Conservation (phyloP, 2,888 invertebrate genomes). For the Hypsopygia costalis region DNA sequence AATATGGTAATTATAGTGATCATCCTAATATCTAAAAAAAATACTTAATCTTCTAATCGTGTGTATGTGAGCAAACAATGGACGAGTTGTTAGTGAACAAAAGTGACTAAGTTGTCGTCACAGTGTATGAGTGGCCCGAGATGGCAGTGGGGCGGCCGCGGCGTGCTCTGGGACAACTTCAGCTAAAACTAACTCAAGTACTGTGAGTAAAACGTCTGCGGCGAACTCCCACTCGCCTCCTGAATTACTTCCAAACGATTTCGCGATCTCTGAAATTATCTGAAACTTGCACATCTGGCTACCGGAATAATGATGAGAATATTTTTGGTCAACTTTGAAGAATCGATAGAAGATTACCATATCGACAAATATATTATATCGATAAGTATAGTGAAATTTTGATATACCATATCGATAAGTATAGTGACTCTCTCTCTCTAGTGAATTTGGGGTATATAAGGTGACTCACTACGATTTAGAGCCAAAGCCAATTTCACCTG, state of each 20-base stretch:
- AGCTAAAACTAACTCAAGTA: conserved; percentile 56
- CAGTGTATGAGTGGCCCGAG: conserved; percentile 55
- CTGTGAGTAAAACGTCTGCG: conserved; percentile 58
- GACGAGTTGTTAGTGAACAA: conserved; percentile 41
- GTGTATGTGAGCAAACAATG: conserved; percentile 18
- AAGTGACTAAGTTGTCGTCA: conserved; percentile 61
- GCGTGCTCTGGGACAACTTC: conserved; percentile 47
- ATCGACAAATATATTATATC: too few species aligned
- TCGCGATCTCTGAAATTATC: conserved; percentile 58
- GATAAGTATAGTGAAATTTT: too few species aligned
- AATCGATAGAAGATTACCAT: too few species aligned
- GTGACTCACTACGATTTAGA: too few species aligned
- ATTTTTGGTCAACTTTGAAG: not conserved
- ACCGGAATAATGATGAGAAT: conserved; percentile 4
- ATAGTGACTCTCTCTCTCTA: too few species aligned
- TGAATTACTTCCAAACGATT: conserved; percentile 66
- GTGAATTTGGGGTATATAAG: too few species aligned
- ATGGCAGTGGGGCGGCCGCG: too few species aligned
- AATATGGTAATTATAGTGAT: too few species aligned
- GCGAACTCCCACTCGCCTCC: conserved; percentile 46
- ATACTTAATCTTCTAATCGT: too few species aligned
- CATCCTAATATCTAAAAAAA: too few species aligned
- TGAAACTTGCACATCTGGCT: conserved; percentile 46
- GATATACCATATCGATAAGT: too few species aligned
- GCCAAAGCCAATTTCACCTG: too few species aligned